These are phyloP conservation scores for Sisyra nigra DNA, from an alignment of 2,888 invertebrate species.

Conservation along the genomic window DNA sequence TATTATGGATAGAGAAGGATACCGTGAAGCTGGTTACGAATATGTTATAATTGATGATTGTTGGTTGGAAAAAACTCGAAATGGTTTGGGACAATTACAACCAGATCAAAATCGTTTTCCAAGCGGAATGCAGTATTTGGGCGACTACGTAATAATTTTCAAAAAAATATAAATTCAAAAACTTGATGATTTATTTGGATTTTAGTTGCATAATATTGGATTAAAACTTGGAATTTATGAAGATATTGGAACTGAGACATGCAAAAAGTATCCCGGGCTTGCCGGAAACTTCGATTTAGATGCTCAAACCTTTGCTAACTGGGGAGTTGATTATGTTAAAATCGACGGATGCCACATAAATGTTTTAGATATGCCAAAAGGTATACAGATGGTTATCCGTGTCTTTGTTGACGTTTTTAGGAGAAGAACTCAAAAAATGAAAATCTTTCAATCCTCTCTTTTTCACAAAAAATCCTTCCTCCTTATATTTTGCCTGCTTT, in stretches of 20 bases:
- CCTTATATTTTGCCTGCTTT: too few relatives aligned
- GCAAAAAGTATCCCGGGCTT: conserved; percentile 65
- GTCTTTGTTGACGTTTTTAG: too few relatives aligned
- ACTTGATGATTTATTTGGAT: neutral
- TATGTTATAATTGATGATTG: conserved; percentile 44
- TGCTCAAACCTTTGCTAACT: conserved; percentile 58
- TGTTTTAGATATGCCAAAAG: too few relatives aligned
- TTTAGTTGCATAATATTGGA: conserved; percentile 50
- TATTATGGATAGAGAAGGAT: conserved; percentile 38
- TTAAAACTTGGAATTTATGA: conserved; percentile 70
- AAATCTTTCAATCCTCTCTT: too few relatives aligned
- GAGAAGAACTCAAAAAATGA: too few relatives aligned
- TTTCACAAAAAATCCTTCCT: too few relatives aligned
- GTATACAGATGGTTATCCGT: too few relatives aligned
- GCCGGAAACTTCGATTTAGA: conserved; percentile 46
- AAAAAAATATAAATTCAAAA: neutral
- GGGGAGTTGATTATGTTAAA: conserved; percentile 70
- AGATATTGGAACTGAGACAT: conserved; percentile 62
- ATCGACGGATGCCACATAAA: conserved; percentile 70
- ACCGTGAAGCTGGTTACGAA: conserved; percentile 39
- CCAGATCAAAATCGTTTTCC: conserved; percentile 42
- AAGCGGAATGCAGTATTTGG: conserved; percentile 37
- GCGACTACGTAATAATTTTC: conserved; percentile 38
- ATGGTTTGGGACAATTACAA: conserved; percentile 28
- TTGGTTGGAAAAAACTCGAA: conserved; percentile 36